Percentiles rank a stretch among this genome's conserved stretches.
Evolutionary conservation across 1,140 invertebrate species (phyloP).

Genomic region (Druon quercuslanigerum): DNA sequence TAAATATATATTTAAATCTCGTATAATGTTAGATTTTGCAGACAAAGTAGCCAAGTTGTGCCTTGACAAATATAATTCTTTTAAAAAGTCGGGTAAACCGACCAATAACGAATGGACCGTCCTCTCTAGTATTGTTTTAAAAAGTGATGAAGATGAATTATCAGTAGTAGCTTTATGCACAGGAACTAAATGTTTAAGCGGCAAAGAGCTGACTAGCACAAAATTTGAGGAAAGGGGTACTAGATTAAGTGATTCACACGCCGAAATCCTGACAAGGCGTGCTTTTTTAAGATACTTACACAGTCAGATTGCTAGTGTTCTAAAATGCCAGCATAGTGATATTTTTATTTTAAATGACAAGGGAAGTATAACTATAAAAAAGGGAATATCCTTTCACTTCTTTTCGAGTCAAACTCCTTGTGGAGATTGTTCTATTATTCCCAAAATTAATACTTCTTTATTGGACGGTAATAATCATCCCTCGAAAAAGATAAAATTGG

Average conservation of each 20-base stretch:
- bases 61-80: conserved; percentile 78
- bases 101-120: conserved; percentile 87
- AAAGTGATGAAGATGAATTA: conserved; percentile 69
- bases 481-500: conserved; percentile 55
- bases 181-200: conserved; percentile 93
- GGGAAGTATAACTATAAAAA: conserved; percentile 75
- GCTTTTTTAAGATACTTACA: conserved; percentile 88
- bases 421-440: conserved; percentile 95
- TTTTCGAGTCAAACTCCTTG: conserved; percentile 92
- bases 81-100: conserved; percentile 91
- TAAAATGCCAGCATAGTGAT: conserved; percentile 66
- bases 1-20: conserved; percentile 25
- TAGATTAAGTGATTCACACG: conserved; percentile 92
- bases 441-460: conserved; percentile 68
- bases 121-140: conserved; percentile 83
- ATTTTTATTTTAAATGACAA: conserved; percentile 67
- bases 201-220: conserved; percentile 74
- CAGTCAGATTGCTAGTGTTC: conserved; percentile 76
- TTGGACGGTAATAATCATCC: conserved; percentile 26
- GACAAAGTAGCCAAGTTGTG: conserved; percentile 78
- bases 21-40: conserved; percentile 62
- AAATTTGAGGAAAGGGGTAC: conserved; percentile 80
- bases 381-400: conserved; percentile 87
- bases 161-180: conserved; percentile 88
- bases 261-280: conserved; percentile 90